These are phyloP conservation scores for Drosophila mimica DNA, from an alignment of 2,888 invertebrate genomes.

Conservation along the genomic window DNA sequence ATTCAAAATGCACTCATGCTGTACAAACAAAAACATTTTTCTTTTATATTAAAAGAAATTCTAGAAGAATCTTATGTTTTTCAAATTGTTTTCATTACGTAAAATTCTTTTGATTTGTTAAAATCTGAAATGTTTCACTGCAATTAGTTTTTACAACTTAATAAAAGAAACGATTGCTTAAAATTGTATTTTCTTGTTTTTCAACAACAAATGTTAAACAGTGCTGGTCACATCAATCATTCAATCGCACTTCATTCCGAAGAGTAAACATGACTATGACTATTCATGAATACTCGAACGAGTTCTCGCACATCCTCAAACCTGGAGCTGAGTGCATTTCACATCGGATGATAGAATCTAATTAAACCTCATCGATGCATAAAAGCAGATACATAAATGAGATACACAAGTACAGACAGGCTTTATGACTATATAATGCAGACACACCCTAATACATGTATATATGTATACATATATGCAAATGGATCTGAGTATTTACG, in stretches of 20 bases:
- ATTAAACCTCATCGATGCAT: conserved; percentile 82
- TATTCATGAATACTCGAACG: conserved; percentile 20
- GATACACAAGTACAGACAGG: conserved; percentile 8
- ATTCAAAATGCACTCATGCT: background rate
- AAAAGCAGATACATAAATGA: conserved; percentile 51
- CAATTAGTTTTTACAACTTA: background rate
- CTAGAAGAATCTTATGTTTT: background rate
- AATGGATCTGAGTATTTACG: conserved; percentile 11
- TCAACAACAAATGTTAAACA: background rate
- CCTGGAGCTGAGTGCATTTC: conserved; percentile 53
- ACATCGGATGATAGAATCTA: conserved; percentile 74
- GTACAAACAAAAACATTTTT: background rate
- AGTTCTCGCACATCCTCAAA: conserved; percentile 3
- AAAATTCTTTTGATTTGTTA: background rate
- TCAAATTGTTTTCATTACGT: background rate
- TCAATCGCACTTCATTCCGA: conserved; percentile 11
- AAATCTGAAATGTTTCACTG: background rate
- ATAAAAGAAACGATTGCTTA: background rate
- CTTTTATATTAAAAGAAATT: background rate
- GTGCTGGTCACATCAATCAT: conserved; percentile 13
- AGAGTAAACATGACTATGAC: conserved; percentile 33
- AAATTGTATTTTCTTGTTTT: background rate
- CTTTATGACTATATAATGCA: background rate
- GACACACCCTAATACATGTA: conserved; percentile 2
- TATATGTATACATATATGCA: conserved; percentile 22